A percentile compares a stretch with the other conserved stretches of the same genome.
Conservation (phyloP, 1,140 invertebrate species). For the Leptinotarsa lineolata region DNA sequence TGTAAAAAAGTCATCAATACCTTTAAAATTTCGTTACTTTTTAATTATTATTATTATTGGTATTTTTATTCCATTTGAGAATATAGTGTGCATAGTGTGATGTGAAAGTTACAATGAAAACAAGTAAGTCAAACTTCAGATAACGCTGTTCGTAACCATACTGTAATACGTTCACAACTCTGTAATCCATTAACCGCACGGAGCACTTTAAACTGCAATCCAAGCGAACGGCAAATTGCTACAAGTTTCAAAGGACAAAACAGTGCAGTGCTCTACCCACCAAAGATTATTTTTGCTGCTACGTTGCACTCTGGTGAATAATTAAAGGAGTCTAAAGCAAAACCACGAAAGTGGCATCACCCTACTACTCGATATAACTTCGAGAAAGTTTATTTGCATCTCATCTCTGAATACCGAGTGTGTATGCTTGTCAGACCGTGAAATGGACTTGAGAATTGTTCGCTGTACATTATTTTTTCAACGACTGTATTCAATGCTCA, state of each 20-base stretch:
- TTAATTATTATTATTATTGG: too few relatives aligned
- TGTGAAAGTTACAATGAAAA: too few relatives aligned
- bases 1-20: too few relatives aligned
- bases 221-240: constrained; percentile 34
- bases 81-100: too few relatives aligned
- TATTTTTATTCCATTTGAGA: too few relatives aligned
- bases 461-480: too few relatives aligned
- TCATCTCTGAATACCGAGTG: background rate
- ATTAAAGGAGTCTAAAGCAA: constrained; percentile 18
- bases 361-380: constrained; percentile 7
- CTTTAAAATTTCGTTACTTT: too few relatives aligned
- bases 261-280: background rate
- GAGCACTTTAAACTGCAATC: constrained; percentile 34
- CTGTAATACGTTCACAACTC: background rate
- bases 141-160: background rate
- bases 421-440: background rate
- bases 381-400: background rate
- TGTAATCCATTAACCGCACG: constrained; percentile 32
- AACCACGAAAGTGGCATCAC: constrained; percentile 15
- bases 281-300: constrained; percentile 19
- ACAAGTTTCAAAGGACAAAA: constrained; percentile 35
- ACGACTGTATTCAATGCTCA: too few relatives aligned
- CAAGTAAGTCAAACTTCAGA: too few relatives aligned
- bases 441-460: too few relatives aligned
- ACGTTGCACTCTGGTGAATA: constrained; percentile 17